Base-by-base conservation (phyloP, 2,888 invertebrate species). In the Molorchus minor region DNA sequence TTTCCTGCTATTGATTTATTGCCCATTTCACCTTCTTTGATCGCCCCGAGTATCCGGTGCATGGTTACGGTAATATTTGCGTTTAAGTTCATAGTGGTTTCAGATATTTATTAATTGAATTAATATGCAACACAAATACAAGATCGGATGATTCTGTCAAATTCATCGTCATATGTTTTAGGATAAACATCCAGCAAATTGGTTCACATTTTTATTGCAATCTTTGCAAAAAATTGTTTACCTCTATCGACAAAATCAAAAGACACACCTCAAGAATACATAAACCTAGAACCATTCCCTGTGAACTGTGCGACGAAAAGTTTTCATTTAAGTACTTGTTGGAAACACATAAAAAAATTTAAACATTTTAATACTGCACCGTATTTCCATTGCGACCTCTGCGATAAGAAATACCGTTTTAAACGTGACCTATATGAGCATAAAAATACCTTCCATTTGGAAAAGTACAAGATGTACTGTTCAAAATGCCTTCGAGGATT, bases 361-460 rank as follows among this genome's bases (percentile, higher is more conserved):
- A n/a, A n/a, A n/a, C 33, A 33, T 12, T 12, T 10, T n/a, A n/a
- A n/a, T 7, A n/a, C 7, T 12, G 3, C 12, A n/a, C 3, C 3
- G 12, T n/a, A 12, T 33, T 33, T 33, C n/a, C 5, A 61, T 25
- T 68, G 68, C 35, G 59, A 65, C 7, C 44, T 62, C 12, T 68
- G 68, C 17, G 58, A 63, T 1, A 59, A 56, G 19, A 43, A 19
- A 25, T 58, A 10, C 33, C 3, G 5, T 5, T n/a, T 3, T 33
- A 33, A 10, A 10, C 7, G 33, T 10, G 33, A 10, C n/a, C n/a
- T 33, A 10, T 7, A 5, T 3, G 7, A n/a, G 12, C 33, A 33
- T 12, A 33, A 3, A 5, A 12, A 33, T 3, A 33, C 3, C 5
- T 7, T 33, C 3, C 33, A 33, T 33, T n/a, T 33, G 33, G 12